Base-by-base conservation (phyloP, 1,140 invertebrate species). In the Meloidogyne exigua region DNA sequence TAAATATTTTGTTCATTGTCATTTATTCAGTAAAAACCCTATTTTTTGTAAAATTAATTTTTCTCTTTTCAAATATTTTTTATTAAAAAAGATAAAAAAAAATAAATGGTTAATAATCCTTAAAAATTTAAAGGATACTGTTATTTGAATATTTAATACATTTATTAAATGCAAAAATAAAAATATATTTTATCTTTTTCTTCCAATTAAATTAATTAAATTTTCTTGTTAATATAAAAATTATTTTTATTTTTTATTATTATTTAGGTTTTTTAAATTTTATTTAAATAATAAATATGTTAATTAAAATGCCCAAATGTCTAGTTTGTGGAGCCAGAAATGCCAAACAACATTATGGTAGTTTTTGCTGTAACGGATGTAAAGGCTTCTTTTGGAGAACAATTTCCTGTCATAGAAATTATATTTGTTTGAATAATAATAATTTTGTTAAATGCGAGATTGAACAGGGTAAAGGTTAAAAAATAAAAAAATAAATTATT, bases 311-410 rank as follows among this genome's bases (percentile, higher is more conserved):
- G 71, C 7, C 71, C n/a, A 72, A 44, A n/a, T 72, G 71, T 28
- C 21, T 72, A n/a, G 49, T 72, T 64, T 72, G 71, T 32, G 71
- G 49, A 57, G 71, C 71, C 0, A 64, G 25, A 23, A 72, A 72
- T 25, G 71, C 71, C 0, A 72, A 72, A 32, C 71, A 72, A 32
- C 71, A 72, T 62, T 72, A 72, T n/a, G 71, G 71, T 0, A 72
- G 71, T 72, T 72, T 18, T 44, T 72, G 71, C 10, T 72, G 71
- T 64, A 72, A 72, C 21, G 71, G 71, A 0, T 72, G 71, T 32
- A 72, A 72, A 62, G 71, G 71, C 0, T 72, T 72, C 25, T 72
- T 72, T 21, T 72, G 71, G 71, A 39, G 71, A 12, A 63, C 71
- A 13, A 44, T 72, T 28, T 72, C 71, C 10, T 72, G 25, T 1